phyloP scores from a whole-genome alignment of 2,113 vertebrate genomes.

The Zosterops borbonicus region DNA sequence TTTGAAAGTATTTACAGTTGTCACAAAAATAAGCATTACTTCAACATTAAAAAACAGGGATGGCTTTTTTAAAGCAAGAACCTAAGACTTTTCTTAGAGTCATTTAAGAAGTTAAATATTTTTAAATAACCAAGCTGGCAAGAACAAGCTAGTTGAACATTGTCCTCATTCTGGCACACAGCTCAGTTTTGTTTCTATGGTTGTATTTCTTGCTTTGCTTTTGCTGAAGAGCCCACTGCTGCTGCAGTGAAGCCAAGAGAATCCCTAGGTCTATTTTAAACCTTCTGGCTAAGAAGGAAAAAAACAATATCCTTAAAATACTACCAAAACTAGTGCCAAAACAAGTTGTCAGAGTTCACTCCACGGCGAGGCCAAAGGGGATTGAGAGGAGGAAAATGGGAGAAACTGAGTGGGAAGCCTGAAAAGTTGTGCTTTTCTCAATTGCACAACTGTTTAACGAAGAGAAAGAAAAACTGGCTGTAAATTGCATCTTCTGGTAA shows the following conservation, averaged over 20 bases:
- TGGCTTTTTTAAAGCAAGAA: neutral
- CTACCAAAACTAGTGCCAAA: neutral
- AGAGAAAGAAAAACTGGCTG: neutral
- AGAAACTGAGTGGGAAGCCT: neutral
- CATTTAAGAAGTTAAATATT: neutral
- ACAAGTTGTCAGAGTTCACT: neutral
- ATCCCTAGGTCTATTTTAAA: neutral
- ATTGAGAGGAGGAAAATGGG: neutral
- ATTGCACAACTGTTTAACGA: neutral
- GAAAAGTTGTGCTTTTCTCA: neutral
- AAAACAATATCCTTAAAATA: neutral
- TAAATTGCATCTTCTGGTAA: neutral
- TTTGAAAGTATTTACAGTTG: neutral
- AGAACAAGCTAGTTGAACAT: neutral
- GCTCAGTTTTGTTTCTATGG: neutral
- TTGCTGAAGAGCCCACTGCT: neutral
- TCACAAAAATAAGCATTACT: neutral
- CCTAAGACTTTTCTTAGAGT: neutral
- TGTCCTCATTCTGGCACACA: neutral
- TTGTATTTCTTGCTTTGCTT: neutral
- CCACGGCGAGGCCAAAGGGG: neutral
- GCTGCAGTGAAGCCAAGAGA: neutral
- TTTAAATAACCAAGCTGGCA: neutral
- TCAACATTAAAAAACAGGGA: neutral
- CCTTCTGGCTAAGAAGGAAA: neutral